phyloP scores from a whole-genome alignment of 2,113 vertebrate species.

The Labeo catla region DNA sequence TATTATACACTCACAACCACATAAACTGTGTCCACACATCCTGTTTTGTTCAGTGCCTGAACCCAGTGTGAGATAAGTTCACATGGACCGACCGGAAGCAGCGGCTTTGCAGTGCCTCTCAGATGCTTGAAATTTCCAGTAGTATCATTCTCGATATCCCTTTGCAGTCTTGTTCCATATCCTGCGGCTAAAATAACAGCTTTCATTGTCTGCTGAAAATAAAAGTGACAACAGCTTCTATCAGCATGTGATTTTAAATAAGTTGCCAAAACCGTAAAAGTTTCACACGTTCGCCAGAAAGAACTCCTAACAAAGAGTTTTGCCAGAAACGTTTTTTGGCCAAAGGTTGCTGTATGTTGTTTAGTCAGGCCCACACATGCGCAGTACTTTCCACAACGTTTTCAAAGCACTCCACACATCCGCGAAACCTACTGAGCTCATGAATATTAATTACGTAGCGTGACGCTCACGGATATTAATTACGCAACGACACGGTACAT shows the following conservation, averaged over 20 bases:
- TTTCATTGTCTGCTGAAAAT: slow-evolving; percentile 69
- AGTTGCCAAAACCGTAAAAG: neutral
- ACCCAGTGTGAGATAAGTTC: slow-evolving; percentile 77
- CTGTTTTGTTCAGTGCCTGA: slow-evolving; percentile 61
- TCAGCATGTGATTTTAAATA: neutral
- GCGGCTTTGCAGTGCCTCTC: slow-evolving; percentile 71
- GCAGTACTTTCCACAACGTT: neutral
- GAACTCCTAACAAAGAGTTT: no score
- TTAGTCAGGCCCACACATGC: neutral
- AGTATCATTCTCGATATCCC: slow-evolving; percentile 69
- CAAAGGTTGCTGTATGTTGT: neutral
- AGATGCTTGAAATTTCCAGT: slow-evolving; percentile 71
- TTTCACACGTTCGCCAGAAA: neutral
- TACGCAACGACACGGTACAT: no score
- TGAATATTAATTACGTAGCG: neutral
- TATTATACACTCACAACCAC: slow-evolving; percentile 74
- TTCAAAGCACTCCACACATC: neutral
- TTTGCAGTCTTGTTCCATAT: slow-evolving; percentile 80
- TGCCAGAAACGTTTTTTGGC: neutral
- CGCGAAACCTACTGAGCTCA: neutral
- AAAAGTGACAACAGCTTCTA: neutral
- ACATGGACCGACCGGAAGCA: slow-evolving; percentile 74
- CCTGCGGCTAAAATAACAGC: slow-evolving; percentile 81
- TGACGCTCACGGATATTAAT: neutral
- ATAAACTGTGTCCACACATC: slow-evolving; percentile 67